phyloP scores from a whole-genome alignment of 2,797 vertebrate genomes.

The Malacoraja senta region DNA sequence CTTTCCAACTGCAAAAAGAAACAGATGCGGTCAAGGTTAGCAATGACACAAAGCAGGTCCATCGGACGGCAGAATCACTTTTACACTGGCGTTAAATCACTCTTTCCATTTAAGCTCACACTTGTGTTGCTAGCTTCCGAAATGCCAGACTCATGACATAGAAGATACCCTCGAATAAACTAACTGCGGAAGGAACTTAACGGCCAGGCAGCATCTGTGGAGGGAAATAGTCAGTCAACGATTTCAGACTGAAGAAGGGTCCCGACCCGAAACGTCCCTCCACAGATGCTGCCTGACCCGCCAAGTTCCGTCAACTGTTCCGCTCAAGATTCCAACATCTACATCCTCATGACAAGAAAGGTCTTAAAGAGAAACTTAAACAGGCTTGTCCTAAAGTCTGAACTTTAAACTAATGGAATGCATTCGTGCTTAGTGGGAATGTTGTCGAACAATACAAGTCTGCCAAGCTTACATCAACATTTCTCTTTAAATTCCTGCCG shows the following conservation, averaged over 20 bases:
- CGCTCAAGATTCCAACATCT: not conserved
- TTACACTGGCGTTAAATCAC: not conserved
- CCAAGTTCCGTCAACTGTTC: too few species aligned
- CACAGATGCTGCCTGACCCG: too few species aligned
- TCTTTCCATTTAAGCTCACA: not conserved
- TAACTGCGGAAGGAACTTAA: not conserved
- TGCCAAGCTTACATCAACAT: too few species aligned
- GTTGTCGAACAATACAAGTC: not conserved
- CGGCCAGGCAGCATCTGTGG: too few species aligned
- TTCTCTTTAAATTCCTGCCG: not conserved
- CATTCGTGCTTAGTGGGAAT: not conserved
- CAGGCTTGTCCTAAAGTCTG: not conserved
- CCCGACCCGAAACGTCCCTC: too few species aligned
- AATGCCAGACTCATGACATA: not conserved
- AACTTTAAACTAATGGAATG: not conserved
- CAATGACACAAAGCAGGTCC: not conserved
- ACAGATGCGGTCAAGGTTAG: not conserved
- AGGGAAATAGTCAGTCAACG: too few species aligned
- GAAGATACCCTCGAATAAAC: not conserved
- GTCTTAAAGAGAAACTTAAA: not conserved
- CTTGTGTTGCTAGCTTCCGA: not conserved
- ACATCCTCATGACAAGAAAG: not conserved
- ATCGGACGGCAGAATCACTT: too few species aligned
- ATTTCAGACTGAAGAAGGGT: too few species aligned
- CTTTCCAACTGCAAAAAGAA: slow-evolving; percentile 25